A percentile compares a stretch with the other conserved stretches of the same genome.
These are phyloP conservation scores for Malacoctenus gilli DNA, from an alignment of 2,797 vertebrate genomes.

Conservation along the genomic window DNA sequence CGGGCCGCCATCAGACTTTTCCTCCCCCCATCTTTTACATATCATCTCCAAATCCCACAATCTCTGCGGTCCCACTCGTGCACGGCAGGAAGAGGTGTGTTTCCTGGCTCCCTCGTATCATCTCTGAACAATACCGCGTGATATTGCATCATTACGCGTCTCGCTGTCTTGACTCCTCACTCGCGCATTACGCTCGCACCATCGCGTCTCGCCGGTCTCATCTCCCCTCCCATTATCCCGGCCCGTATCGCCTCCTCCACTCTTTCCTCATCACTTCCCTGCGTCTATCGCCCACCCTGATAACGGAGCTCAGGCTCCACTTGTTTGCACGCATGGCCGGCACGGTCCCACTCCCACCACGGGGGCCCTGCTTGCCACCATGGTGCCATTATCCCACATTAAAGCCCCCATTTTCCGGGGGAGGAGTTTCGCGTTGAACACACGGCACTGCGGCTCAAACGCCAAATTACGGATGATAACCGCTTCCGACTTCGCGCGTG, in stretches of 20 bases:
- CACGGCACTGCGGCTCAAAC: constrained; percentile 32
- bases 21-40: too few relatives aligned
- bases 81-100: too few relatives aligned
- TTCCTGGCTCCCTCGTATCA: neutral
- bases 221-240: constrained; percentile 34
- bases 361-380: constrained; percentile 58
- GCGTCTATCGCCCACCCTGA: constrained; percentile 29
- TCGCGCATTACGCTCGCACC: constrained; percentile 12
- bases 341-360: constrained; percentile 59
- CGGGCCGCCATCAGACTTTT: too few relatives aligned
- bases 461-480: constrained; percentile 50
- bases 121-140: too few relatives aligned
- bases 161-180: constrained; percentile 1
- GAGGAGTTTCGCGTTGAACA: constrained; percentile 26
- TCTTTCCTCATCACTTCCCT: constrained; percentile 25
- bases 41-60: too few relatives aligned
- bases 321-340: constrained; percentile 38
- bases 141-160: neutral
- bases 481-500: constrained; percentile 5
- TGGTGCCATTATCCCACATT: constrained; percentile 48
- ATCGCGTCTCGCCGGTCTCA: constrained; percentile 1
- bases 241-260: too few relatives aligned
- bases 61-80: neutral
- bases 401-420: constrained; percentile 36
- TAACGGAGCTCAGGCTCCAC: constrained; percentile 39